Evolutionary conservation across 2,888 invertebrate species (phyloP), one percentile per base, ranked within the genome.

Genomic region (Lottia gigantea): DNA sequence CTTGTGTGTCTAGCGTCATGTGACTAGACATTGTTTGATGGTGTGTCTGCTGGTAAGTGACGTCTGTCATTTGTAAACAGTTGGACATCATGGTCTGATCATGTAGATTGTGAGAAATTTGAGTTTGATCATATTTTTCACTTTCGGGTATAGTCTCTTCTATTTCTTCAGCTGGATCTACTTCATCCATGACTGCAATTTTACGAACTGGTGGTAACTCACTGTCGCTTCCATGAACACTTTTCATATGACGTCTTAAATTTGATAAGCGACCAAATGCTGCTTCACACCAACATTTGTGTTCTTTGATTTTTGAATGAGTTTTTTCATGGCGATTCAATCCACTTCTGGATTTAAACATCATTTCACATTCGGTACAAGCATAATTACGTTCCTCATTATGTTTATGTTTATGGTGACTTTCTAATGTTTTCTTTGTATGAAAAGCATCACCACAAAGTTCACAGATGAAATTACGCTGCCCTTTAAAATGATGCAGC

Each of bases 371-470:
- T 16, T 79, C 73, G 8, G 74, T 64, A 71, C 89, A 89, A 12
- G 70, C 71, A 72, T 83, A 86, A 12, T 78, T 74, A 11, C 88
- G 73, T 7, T 78, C 80, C 16, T 86, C 84, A 23, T 83, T 87
- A 78, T 89, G 89, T 31, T 88, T 86, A 80, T 85, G 88, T 15
- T 80, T 78, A 76, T 83, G 78, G 70, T 89, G 89, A 70, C 86
- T 85, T 71, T 87, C 86, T 25, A 89, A 81, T 0, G 87, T 87
- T 66, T 84, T 85, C 70, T 86, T 83, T 14, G 86, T 85, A 67
- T 87, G 86, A 77, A 89, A 89, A 7, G 88, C 83, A 19, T 84
- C 79, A 2, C 88, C 88, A 76, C 89, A 89, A 14, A 85, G 76
- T 74, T 88, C 89, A 77, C 89, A 89, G 23, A 88, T 80, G 74